Conservation (phyloP, 2,113 vertebrate genomes). For the Microtus montanus region DNA sequence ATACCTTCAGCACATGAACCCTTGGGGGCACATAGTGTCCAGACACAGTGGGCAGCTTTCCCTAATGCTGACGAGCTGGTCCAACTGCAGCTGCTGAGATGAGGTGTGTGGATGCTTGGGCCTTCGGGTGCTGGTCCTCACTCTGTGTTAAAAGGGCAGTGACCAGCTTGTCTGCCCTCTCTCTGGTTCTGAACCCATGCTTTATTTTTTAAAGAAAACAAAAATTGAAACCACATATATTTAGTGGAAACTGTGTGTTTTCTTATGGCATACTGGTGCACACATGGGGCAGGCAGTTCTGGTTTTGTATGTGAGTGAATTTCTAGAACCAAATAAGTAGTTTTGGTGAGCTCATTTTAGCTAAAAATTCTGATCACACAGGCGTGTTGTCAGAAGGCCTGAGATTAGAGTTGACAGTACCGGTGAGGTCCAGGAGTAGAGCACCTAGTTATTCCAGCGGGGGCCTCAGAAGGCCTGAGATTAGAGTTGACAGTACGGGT, state of each 20-base stretch:
- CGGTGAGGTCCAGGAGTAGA: neutral
- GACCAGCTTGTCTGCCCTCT: neutral
- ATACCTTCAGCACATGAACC: neutral
- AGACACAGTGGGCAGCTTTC: neutral
- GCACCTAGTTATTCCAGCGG: neutral
- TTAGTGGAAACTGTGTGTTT: neutral
- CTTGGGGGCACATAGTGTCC: too few relatives aligned
- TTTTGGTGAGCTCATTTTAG: neutral
- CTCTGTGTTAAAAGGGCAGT: neutral
- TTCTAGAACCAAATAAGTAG: neutral
- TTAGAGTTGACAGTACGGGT: neutral
- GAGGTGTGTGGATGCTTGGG: accelerated
- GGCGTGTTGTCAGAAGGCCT: neutral
- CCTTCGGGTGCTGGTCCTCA: neutral
- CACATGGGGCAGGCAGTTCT: neutral
- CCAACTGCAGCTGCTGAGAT: neutral
- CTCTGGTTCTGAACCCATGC: neutral
- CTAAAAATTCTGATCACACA: slow-evolving; percentile 19
- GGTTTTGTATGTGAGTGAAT: neutral
- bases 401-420: neutral
- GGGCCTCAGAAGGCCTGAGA: neutral
- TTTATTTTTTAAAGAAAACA: neutral
- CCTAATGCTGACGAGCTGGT: neutral
- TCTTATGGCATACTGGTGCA: neutral
- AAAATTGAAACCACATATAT: neutral